A percentile compares a stretch with the other conserved stretches of the same genome.
These are phyloP conservation scores for Drosophila carrolli DNA, from an alignment of 1,140 invertebrate genomes.

Conservation along the genomic window DNA sequence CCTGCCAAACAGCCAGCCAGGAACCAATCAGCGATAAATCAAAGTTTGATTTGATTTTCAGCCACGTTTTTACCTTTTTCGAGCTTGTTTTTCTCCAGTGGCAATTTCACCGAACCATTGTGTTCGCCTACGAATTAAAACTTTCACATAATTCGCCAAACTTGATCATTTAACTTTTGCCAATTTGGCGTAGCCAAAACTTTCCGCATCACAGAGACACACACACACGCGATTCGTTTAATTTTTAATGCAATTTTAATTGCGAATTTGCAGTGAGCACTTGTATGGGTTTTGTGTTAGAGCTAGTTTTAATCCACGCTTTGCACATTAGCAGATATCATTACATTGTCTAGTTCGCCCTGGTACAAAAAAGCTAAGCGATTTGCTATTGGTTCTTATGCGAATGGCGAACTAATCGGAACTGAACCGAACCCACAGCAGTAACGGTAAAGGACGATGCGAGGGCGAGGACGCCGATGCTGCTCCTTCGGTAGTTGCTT, in stretches of 20 bases:
- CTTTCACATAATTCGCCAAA: constrained; percentile 48
- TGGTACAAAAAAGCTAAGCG: constrained; percentile 17
- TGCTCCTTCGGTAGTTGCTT: constrained; percentile 62
- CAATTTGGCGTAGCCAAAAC: constrained; percentile 39
- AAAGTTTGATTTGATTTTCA: constrained; percentile 44
- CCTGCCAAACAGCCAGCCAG: constrained; percentile 21
- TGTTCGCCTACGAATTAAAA: constrained; percentile 28
- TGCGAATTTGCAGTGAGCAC: constrained; percentile 44
- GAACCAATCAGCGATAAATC: constrained; percentile 47
- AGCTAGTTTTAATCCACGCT: constrained; percentile 38
- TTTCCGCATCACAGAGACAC: constrained; percentile 21
- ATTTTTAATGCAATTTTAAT: constrained; percentile 65
- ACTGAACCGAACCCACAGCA: constrained; percentile 28
- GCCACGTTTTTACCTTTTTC: constrained; percentile 38
- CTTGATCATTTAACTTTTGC: constrained; percentile 50
- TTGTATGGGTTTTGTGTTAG: constrained; percentile 36
- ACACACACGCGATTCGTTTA: constrained; percentile 41
- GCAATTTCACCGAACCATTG: constrained; percentile 25
- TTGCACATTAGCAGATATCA: constrained; percentile 26
- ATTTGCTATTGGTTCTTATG: constrained; percentile 14
- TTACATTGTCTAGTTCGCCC: constrained; percentile 20
- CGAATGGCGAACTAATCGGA: constrained; percentile 30
- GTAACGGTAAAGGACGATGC: constrained; percentile 24
- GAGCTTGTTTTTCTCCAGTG: constrained; percentile 6
- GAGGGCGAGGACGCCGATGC: constrained; percentile 50